phyloP scores from a whole-genome alignment of 2,113 vertebrate species.

The Tachuris rubrigastra region DNA sequence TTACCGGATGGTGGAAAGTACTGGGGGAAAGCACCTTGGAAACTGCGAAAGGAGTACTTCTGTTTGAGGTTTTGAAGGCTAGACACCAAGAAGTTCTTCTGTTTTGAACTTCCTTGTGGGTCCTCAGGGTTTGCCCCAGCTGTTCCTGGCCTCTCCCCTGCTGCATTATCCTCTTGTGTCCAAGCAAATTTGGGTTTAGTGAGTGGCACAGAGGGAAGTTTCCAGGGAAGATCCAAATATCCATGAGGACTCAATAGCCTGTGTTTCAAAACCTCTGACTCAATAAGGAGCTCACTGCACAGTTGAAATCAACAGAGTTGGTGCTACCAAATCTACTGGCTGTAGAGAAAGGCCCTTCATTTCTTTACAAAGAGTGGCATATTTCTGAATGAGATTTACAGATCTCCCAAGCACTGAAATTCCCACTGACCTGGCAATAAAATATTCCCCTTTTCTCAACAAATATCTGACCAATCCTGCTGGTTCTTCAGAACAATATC shows the following conservation, averaged over 20 bases:
- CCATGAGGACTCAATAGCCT: not conserved
- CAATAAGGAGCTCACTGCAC: not conserved
- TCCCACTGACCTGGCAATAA: not conserved
- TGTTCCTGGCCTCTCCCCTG: not conserved
- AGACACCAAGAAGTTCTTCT: not conserved
- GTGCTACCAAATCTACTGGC: not conserved
- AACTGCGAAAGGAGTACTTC: not conserved
- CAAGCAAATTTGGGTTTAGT: not conserved
- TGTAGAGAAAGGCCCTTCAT: not conserved
- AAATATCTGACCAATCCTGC: not conserved
- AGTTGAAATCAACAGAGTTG: not conserved
- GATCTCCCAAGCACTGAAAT: not conserved
- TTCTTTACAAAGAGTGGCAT: not conserved
- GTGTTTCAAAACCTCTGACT: not conserved
- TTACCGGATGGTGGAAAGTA: not conserved
- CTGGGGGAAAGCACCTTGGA: not conserved
- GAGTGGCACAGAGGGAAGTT: not conserved
- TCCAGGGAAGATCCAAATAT: slow-evolving; percentile 34
- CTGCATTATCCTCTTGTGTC: not conserved
- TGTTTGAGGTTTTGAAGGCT: not conserved
- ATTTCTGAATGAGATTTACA: not conserved
- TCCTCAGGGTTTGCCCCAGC: not conserved
- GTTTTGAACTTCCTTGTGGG: not conserved
- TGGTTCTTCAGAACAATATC: not conserved
- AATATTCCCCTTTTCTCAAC: not conserved